These are phyloP conservation scores for Mamestra configurata DNA, from an alignment of 1,140 invertebrate species.

Conservation along the genomic window DNA sequence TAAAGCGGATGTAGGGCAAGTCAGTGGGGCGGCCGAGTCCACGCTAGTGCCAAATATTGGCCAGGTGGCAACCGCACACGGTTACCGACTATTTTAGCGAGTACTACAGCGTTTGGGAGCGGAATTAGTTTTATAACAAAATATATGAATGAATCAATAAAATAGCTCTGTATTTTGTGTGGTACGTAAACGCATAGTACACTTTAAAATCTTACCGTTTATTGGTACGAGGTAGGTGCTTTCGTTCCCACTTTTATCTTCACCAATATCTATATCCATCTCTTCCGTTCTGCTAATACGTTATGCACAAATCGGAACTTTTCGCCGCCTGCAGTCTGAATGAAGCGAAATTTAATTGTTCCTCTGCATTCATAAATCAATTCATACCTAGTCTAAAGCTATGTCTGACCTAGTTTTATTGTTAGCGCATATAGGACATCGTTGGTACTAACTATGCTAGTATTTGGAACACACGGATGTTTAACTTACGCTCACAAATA, in stretches of 20 bases:
- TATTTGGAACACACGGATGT: conserved; percentile 43
- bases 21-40: conserved; percentile 71
- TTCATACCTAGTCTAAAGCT: conserved; percentile 29
- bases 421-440: conserved; percentile 41
- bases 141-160: conserved; percentile 38
- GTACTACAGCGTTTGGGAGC: conserved; percentile 23
- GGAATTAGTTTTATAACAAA: conserved; percentile 29
- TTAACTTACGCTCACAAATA: conserved; percentile 37
- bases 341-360: conserved; percentile 30
- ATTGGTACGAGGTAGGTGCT: not conserved
- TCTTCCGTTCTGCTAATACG: not conserved
- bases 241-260: not conserved
- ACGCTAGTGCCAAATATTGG: conserved; percentile 51
- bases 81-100: conserved; percentile 38
- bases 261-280: not conserved
- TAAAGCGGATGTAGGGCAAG: conserved; percentile 75
- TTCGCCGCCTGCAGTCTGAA: conserved; percentile 4
- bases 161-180: conserved; percentile 20
- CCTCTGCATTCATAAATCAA: conserved; percentile 42
- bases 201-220: too few species aligned
- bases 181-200: too few species aligned
- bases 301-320: conserved; percentile 11
- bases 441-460: conserved; percentile 20
- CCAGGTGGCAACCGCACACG: conserved; percentile 62
- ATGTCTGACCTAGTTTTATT: conserved; percentile 34